Evolutionary conservation across 2,888 invertebrate genomes (phyloP), one percentile per base, ranked within the genome.

Genomic region (Pollenia amentaria): DNA sequence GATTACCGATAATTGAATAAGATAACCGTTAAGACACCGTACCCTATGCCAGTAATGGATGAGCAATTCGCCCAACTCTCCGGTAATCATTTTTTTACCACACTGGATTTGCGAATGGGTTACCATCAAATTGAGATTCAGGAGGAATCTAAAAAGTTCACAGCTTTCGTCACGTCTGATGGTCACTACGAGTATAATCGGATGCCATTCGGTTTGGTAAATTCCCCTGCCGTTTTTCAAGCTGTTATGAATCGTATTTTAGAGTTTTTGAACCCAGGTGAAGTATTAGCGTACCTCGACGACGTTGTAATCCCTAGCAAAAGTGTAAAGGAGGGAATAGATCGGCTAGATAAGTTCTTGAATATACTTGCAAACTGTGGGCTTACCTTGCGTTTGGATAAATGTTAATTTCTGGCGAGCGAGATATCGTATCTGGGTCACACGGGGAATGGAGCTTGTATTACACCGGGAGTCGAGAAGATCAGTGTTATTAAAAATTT

Each of bases 171-270:
- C n/a, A n/a, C n/a, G n/a, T n/a, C n/a, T n/a, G n/a, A n/a, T n/a
- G n/a, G n/a, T n/a, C n/a, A n/a, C n/a, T n/a, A n/a, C n/a, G n/a
- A n/a, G n/a, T n/a, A n/a, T n/a, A n/a, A n/a, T n/a, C n/a, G n/a
- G n/a, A n/a, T n/a, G 83, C 84, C 87, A 9, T 87, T 85, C 46
- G 88, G 87, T 4, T 40, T 87, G 6, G 78, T 85, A 21, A 88
- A 88, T 48, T 86, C 88, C 2, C 87, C 88, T 8, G 78, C 85
- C 2, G 84, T 85, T 9, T n/a, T 88, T 18, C 85, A 88, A 21
- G 40, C 42, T 2, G 44, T 84, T 21, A 88, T 88, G 84, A 85
- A 87, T 11, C 51, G 64, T 14, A 9, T 85, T 11, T n/a, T 77
- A 10, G 21, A 40, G 8, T n/a, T 48, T 6, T 55, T 62, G 55